Conservation (phyloP, 92 coral and sea anemone species). For the Epizoanthus stellaris region DNA sequence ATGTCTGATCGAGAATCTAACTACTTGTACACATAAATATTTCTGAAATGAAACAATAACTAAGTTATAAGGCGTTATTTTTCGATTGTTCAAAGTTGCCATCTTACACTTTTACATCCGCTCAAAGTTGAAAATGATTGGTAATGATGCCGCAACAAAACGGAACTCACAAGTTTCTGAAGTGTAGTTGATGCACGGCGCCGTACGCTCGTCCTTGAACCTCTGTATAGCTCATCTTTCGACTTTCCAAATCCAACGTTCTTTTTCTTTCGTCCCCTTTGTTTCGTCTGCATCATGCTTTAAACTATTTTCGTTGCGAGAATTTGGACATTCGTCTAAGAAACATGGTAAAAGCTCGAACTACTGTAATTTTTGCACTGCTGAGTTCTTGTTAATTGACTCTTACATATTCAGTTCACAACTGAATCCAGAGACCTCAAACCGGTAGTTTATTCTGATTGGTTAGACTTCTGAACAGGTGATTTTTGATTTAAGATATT, state of each 20-base stretch:
- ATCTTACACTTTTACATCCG: too few species aligned
- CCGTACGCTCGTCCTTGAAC: constrained; percentile 50
- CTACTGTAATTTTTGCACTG: constrained; percentile 7
- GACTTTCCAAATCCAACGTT: constrained; percentile 54
- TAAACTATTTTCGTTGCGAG: not conserved
- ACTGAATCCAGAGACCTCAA: constrained; percentile 25
- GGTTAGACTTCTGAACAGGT: constrained; percentile 21
- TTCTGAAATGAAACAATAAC: too few species aligned
- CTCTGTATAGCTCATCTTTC: constrained; percentile 69
- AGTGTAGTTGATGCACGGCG: constrained; percentile 64
- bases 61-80: too few species aligned
- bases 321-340: not conserved
- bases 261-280: constrained; percentile 12
- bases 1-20: too few species aligned
- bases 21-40: too few species aligned
- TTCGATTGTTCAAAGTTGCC: too few species aligned
- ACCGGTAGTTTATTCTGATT: constrained; percentile 11
- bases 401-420: constrained; percentile 14
- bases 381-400: constrained; percentile 13
- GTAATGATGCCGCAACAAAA: not conserved
- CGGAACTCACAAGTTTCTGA: constrained; percentile 52
- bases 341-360: constrained; percentile 1
- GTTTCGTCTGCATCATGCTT: constrained; percentile 34
- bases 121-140: too few species aligned
- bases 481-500: constrained; percentile 26